Percentiles rank a stretch among this genome's conserved stretches.
phyloP scores from a whole-genome alignment of 2,888 invertebrate genomes.

The Phengaris arion region DNA sequence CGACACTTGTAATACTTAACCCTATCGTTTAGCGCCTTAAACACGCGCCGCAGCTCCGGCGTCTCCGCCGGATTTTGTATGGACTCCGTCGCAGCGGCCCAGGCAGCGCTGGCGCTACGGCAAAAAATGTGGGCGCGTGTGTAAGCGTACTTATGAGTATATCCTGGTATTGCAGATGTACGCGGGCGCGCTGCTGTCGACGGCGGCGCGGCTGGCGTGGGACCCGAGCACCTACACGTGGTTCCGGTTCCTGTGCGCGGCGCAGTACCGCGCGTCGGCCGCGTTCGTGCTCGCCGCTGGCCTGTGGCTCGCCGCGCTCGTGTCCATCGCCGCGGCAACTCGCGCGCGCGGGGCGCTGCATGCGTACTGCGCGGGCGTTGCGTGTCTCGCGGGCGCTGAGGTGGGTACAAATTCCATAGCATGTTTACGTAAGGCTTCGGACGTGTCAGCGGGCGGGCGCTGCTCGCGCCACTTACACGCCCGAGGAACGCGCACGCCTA shows the following conservation, averaged over 20 bases:
- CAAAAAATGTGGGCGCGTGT: no score
- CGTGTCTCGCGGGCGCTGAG: conserved; percentile 63
- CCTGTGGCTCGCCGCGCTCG: conserved; percentile 68
- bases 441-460: no score
- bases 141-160: not conserved
- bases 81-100: no score
- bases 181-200: conserved; percentile 73
- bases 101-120: no score
- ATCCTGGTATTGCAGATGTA: conserved; percentile 60
- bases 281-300: conserved; percentile 69
- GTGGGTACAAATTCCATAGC: conserved; percentile 29
- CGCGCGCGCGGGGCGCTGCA: conserved; percentile 25
- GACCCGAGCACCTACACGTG: conserved; percentile 75
- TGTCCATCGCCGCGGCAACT: conserved; percentile 59
- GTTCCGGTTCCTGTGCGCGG: conserved; percentile 72
- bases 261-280: conserved; percentile 72
- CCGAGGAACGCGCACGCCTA: no score
- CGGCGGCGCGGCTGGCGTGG: conserved; percentile 75
- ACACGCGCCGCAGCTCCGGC: no score
- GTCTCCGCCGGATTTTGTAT: no score
- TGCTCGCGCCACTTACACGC: no score
- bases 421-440: no score
- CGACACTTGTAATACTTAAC: no score
- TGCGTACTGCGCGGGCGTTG: conserved; percentile 62
- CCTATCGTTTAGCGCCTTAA: no score